Evolutionary conservation across 2,888 invertebrate genomes (phyloP).

Genomic region (Tanypteryx hageni): DNA sequence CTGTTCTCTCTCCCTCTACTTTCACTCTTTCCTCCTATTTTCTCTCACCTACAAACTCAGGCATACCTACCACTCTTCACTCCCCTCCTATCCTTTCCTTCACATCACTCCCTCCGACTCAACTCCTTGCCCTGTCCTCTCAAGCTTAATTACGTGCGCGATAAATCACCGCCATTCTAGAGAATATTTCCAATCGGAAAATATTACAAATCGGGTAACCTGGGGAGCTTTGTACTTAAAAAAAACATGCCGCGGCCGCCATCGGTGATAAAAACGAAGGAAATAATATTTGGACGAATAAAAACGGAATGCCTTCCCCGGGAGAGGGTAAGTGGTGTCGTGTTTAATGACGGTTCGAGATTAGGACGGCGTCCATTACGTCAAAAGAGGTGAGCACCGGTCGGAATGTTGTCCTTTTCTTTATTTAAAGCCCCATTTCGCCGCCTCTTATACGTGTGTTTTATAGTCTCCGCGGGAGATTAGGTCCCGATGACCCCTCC

Average conservation of each 20-base stretch:
- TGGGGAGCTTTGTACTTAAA: too few species aligned
- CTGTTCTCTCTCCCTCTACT: too few species aligned
- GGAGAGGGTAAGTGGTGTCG: neutral
- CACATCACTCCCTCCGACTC: too few species aligned
- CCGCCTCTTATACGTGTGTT: constrained; percentile 17
- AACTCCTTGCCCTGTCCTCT: too few species aligned
- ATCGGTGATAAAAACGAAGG: neutral
- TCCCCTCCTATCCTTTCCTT: too few species aligned
- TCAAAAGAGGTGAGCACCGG: neutral
- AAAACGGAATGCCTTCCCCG: neutral
- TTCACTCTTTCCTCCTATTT: too few species aligned
- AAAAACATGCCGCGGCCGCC: neutral
- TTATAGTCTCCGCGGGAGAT: constrained; percentile 31
- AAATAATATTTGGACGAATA: constrained; percentile 42
- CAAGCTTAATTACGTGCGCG: too few species aligned
- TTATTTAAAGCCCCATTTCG: constrained; percentile 24
- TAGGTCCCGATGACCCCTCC: constrained; percentile 33
- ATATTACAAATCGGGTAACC: too few species aligned
- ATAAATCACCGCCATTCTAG: too few species aligned
- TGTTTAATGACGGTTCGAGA: neutral
- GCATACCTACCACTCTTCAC: too few species aligned
- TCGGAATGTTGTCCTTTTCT: constrained; percentile 39
- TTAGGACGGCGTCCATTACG: neutral
- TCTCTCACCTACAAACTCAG: too few species aligned
- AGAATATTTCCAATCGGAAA: too few species aligned